A percentile compares a stretch with the other conserved stretches of the same genome.
These are phyloP conservation scores for Tringa solitaria DNA, from an alignment of 2,113 vertebrate species.

Conservation along the genomic window DNA sequence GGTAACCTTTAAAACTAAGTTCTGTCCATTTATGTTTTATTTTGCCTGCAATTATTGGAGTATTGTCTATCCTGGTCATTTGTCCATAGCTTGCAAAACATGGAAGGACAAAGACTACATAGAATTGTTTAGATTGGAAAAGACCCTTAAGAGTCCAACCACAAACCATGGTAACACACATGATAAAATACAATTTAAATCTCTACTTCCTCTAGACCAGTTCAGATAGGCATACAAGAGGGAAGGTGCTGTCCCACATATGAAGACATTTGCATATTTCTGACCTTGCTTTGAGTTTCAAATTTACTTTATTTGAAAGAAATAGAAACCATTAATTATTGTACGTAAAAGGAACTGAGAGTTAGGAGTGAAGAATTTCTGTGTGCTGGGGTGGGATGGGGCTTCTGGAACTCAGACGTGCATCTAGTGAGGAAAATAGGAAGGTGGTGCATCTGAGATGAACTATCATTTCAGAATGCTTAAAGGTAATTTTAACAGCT, in stretches of 20 bases:
- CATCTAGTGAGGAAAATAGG: not conserved
- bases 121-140: not conserved
- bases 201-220: not conserved
- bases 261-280: not conserved
- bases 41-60: not conserved
- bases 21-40: not conserved
- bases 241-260: not conserved
- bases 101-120: not conserved
- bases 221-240: not conserved
- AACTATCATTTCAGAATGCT: not conserved
- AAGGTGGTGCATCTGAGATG: not conserved
- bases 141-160: not conserved
- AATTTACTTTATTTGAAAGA: not conserved
- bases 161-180: not conserved
- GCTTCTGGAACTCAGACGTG: not conserved
- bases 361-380: not conserved
- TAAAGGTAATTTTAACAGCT: not conserved
- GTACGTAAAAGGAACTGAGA: not conserved
- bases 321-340: not conserved
- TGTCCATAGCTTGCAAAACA: not conserved
- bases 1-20: not conserved
- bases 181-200: not conserved
- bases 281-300: not conserved
- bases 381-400: not conserved
- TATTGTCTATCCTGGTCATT: not conserved